Percentiles rank a stretch among this genome's conserved stretches.
Conservation (phyloP, 2,113 vertebrate species). For the Tetrao urogallus region DNA sequence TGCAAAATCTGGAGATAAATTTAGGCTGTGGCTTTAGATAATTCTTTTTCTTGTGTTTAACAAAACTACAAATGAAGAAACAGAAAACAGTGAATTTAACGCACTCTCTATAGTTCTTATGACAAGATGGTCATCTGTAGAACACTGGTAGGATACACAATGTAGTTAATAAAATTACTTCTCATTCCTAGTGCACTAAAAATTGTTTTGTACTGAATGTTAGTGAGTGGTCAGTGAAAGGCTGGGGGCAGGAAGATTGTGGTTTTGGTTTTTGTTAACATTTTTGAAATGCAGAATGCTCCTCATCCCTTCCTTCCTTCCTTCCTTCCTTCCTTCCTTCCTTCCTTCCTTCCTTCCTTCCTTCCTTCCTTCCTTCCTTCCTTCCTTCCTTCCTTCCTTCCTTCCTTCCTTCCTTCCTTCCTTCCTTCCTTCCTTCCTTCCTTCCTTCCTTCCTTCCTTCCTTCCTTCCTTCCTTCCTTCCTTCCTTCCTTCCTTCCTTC, state of each 20-base stretch:
- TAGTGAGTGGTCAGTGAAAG: neutral
- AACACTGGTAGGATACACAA: neutral
- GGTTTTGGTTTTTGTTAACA: neutral
- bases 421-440: no score
- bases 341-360: no score
- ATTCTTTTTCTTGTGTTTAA: neutral
- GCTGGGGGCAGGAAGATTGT: neutral
- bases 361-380: no score
- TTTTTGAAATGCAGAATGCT: neutral
- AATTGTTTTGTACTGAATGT: neutral
- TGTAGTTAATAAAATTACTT: neutral
- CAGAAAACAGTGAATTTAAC: neutral
- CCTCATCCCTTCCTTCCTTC: no score
- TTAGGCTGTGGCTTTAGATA: neutral
- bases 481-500: no score
- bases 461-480: no score
- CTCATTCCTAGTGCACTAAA: neutral
- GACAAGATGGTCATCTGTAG: neutral
- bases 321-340: no score
- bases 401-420: no score
- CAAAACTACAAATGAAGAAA: neutral
- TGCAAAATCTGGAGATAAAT: conserved; percentile 1
- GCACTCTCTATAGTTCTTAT: neutral
- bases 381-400: no score
- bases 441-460: no score